Percentiles rank a stretch among this genome's conserved stretches.
phyloP scores from a whole-genome alignment of 2,888 invertebrate species.

The Stenchaetothrips biformis region DNA sequence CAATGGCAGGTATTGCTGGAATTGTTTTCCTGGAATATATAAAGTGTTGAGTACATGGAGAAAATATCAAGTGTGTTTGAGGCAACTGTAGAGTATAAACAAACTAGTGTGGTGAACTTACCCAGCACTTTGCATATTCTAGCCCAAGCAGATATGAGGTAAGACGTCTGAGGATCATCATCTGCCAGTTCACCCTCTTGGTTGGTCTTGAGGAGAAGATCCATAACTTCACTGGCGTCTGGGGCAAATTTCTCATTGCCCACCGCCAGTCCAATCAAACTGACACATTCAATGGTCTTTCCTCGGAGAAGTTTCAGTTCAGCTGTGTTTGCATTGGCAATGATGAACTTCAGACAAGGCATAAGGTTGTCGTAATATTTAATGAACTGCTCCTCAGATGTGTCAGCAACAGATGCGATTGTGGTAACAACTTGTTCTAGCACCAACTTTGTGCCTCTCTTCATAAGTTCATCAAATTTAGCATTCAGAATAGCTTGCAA shows the following conservation, averaged over 20 bases:
- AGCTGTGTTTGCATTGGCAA: slow-evolving; percentile 83
- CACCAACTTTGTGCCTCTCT: slow-evolving; percentile 91
- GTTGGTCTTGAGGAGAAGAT: slow-evolving; percentile 85
- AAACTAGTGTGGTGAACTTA: slow-evolving; percentile 35
- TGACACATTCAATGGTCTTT: slow-evolving; percentile 98
- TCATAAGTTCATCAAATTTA: slow-evolving; percentile 91
- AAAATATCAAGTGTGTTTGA: slow-evolving; percentile 2
- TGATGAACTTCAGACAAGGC: slow-evolving; percentile 95
- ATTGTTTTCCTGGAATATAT: slow-evolving; percentile 60
- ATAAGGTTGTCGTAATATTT: slow-evolving; percentile 88
- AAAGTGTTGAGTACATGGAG: slow-evolving; percentile 21
- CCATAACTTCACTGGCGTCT: slow-evolving; percentile 95
- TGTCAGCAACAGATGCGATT: slow-evolving; percentile 96
- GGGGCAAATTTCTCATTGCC: slow-evolving; percentile 61
- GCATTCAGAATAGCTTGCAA: slow-evolving; percentile 82
- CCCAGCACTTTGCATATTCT: slow-evolving; percentile 94
- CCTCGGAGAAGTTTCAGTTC: slow-evolving; percentile 89
- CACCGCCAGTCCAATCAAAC: slow-evolving; percentile 75
- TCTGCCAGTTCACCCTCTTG: slow-evolving; percentile 79
- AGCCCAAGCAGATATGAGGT: slow-evolving; percentile 98
- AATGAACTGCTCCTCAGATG: slow-evolving; percentile 93
- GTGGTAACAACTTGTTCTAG: slow-evolving; percentile 98
- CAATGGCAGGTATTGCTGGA: slow-evolving; percentile 85
- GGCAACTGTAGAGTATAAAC: not conserved
- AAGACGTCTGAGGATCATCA: slow-evolving; percentile 95